Conservation (phyloP, 2,888 invertebrate genomes). For the Acheta domesticus region DNA sequence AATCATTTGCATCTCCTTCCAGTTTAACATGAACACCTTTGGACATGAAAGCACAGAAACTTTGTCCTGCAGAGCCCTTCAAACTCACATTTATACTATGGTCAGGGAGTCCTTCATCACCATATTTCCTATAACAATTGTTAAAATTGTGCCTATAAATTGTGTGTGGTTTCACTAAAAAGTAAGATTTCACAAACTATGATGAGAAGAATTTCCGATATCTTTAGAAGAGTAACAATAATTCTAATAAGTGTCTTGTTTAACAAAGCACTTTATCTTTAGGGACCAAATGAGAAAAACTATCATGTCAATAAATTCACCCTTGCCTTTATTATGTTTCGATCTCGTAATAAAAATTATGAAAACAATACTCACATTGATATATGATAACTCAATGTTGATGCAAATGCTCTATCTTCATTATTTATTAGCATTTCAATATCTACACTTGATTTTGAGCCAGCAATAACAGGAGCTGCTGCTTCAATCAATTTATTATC, state of each 20-base stretch:
- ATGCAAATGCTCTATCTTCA: constrained; percentile 87
- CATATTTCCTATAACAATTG: constrained; percentile 65
- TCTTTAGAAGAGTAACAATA: too few species aligned
- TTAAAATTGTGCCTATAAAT: constrained; percentile 22
- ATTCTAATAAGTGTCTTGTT: too few species aligned
- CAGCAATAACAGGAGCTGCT: constrained; percentile 70
- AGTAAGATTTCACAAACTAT: too few species aligned
- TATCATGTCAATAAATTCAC: too few species aligned
- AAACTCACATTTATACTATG: constrained; percentile 77
- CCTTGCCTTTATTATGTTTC: too few species aligned
- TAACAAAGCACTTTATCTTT: too few species aligned
- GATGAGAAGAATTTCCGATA: too few species aligned
- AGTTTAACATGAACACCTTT: constrained; percentile 85
- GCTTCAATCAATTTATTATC: constrained; percentile 75
- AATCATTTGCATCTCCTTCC: constrained; percentile 97
- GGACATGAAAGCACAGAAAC: constrained; percentile 95
- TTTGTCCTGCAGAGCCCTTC: constrained; percentile 95
- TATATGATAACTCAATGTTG: constrained; percentile 91
- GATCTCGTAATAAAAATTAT: too few species aligned
- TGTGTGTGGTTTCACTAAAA: too few species aligned
- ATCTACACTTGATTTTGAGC: constrained; percentile 62
- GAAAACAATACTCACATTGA: constrained; percentile 66
- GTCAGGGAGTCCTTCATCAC: constrained; percentile 81
- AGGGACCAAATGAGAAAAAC: too few species aligned
- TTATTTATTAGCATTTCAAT: constrained; percentile 82